Evolutionary conservation across 2,113 vertebrate genomes (phyloP).

Genomic region (Phalacrocorax brasilianus): DNA sequence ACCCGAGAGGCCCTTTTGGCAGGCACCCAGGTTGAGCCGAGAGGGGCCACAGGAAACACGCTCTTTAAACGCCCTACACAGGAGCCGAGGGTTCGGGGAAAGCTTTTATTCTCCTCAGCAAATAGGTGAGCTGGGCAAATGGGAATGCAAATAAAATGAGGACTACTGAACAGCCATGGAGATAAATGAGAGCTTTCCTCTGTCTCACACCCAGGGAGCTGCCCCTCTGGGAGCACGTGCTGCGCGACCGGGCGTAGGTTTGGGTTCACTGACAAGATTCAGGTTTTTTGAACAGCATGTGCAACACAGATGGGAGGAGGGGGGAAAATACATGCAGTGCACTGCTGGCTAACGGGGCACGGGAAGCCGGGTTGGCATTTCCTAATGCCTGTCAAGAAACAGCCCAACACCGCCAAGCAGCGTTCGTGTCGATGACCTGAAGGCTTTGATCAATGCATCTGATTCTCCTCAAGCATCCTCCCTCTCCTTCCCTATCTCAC

Average conservation of each 20-base stretch:
- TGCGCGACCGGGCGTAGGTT: not conserved
- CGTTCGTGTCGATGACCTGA: fast-evolving
- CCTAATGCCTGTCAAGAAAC: not conserved
- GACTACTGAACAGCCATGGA: not conserved
- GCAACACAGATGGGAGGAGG: not conserved
- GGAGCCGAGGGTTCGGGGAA: fast-evolving
- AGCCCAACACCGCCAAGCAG: not conserved
- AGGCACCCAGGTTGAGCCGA: not conserved
- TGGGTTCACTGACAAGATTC: not conserved
- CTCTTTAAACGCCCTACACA: not conserved
- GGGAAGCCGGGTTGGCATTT: fast-evolving
- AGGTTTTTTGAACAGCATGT: not conserved
- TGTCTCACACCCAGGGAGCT: not conserved
- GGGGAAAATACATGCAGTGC: fast-evolving
- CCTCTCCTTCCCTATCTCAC: not conserved
- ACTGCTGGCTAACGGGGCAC: not conserved
- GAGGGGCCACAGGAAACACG: not conserved
- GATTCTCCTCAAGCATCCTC: not conserved
- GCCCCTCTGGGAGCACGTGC: not conserved
- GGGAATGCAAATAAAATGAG: conserved; percentile 14
- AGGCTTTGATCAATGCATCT: not conserved
- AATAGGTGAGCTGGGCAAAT: not conserved
- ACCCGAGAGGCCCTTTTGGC: not conserved
- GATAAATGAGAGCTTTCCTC: conserved; percentile 32
- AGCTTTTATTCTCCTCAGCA: not conserved